These are phyloP conservation scores for Apeira syringaria DNA, from an alignment of 2,888 invertebrate genomes.

Conservation along the genomic window DNA sequence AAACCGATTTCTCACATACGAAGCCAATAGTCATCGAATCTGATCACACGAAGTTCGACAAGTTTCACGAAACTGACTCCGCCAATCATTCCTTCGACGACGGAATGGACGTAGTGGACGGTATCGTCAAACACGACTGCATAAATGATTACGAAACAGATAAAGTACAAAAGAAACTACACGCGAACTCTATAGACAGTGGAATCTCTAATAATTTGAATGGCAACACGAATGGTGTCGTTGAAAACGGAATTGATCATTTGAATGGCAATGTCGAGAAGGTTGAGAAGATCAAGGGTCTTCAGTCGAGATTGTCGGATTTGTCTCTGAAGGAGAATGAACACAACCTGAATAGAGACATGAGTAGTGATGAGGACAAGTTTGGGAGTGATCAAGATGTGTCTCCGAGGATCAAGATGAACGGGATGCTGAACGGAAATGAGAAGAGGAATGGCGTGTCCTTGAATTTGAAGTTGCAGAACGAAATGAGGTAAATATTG, in stretches of 20 bases:
- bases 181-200: constrained; percentile 73
- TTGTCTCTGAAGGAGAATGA: constrained; percentile 66
- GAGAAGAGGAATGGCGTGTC: constrained; percentile 72
- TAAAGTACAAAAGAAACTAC: constrained; percentile 54
- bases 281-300: constrained; percentile 44
- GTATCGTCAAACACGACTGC: constrained; percentile 50
- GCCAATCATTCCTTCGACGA: constrained; percentile 76
- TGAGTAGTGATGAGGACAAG: constrained; percentile 67
- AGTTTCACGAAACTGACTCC: constrained; percentile 61
- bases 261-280: constrained; percentile 43
- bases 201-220: constrained; percentile 70
- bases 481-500: constrained; percentile 76
- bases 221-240: constrained; percentile 42
- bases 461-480: constrained; percentile 70
- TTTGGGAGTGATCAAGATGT: constrained; percentile 66
- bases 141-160: constrained; percentile 36
- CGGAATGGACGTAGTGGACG: constrained; percentile 70
- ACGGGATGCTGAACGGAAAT: constrained; percentile 43
- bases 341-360: constrained; percentile 49
- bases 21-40: constrained; percentile 76
- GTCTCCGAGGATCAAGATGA: constrained; percentile 51
- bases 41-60: constrained; percentile 60
- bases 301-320: constrained; percentile 64
- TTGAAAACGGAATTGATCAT: constrained; percentile 27
- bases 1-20: constrained; percentile 74